Percentiles rank a stretch among this genome's conserved stretches.
phyloP scores from a whole-genome alignment of 2,113 vertebrate genomes.

The Mugil cephalus region DNA sequence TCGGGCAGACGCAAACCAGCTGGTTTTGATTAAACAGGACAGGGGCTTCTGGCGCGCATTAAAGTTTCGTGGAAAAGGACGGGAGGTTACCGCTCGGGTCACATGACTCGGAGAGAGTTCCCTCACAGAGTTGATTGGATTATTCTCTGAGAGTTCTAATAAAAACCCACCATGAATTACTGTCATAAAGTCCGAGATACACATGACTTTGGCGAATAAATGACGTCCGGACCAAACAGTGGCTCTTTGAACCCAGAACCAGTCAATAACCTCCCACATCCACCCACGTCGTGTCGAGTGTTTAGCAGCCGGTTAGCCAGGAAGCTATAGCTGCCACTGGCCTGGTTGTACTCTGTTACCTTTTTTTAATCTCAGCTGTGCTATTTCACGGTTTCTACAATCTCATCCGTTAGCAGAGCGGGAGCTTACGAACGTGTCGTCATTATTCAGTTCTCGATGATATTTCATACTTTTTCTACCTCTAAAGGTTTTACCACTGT shows the following conservation, averaged over 20 bases:
- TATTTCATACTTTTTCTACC: conserved; percentile 72
- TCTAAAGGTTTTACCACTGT: conserved; percentile 75
- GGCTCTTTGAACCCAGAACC: conserved; percentile 58
- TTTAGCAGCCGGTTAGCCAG: conserved; percentile 8
- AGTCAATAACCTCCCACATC: not conserved
- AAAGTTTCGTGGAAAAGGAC: not conserved
- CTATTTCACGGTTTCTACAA: not conserved
- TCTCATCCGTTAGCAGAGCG: not conserved
- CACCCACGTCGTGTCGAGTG: not conserved
- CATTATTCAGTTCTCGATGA: conserved; percentile 48
- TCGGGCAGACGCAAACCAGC: conserved; percentile 50
- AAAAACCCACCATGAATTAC: no score
- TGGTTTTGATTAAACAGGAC: conserved; percentile 38
- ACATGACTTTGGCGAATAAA: no score
- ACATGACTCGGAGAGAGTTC: not conserved
- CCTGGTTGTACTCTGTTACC: not conserved
- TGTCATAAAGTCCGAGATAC: no score
- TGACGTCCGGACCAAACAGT: not conserved
- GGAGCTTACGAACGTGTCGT: conserved; percentile 1
- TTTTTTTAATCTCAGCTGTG: not conserved
- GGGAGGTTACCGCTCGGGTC: not conserved
- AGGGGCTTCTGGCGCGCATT: not conserved
- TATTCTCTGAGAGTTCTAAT: no score
- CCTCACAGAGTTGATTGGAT: no score
- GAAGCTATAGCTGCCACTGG: conserved; percentile 72